Base-by-base conservation (phyloP, 2,888 invertebrate species). In the Tortricodes alternella region DNA sequence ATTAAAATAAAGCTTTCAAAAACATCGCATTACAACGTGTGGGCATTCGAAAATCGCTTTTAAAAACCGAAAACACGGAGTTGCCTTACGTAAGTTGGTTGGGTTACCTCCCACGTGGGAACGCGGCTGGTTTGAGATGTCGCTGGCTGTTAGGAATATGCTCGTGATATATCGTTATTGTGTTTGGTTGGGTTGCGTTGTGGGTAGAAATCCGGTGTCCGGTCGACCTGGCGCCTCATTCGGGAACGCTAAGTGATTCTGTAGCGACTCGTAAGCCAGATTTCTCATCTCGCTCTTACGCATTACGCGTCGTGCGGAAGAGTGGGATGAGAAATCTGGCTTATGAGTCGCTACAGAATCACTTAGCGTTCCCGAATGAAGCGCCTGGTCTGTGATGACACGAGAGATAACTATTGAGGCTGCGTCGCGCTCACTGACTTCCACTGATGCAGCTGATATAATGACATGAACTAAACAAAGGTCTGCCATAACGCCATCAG, bases 361-460 rank as follows among this genome's bases (percentile, higher is more conserved):
- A n/a, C n/a, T n/a, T n/a, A n/a, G n/a, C n/a, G n/a, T n/a, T n/a
- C n/a, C n/a, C n/a, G n/a, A n/a, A n/a, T n/a, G n/a, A n/a, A n/a
- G n/a, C n/a, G n/a, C n/a, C n/a, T n/a, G 87, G 78, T 77, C 85
- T 59, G 62, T 68, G 87, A 87, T 87, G 82, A 79, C 83, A 84
- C 68, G 67, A 56, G 64, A 63, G 88, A 89, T 88, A 85, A 72
- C 34, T 71, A 80, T 85, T 80, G 73, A 84, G 74, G 67, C 68
- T 64, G 63, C 70, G 72, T 71, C 60, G 68, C 72, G 70, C 64
- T 70, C 59, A 61, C 65, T 75, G 68, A 61, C 52, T 63, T 59
- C 38, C 49, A 19, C 39, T 38, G 53, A 55, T 52, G 57, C 44
- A 60, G 56, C 43, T 24, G 57, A 29, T 59, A 46, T 58, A n/a